Evolutionary conservation across 1,140 invertebrate species (phyloP), one percentile per base, ranked within the genome.

Genomic region (Pseudoatta argentina): DNA sequence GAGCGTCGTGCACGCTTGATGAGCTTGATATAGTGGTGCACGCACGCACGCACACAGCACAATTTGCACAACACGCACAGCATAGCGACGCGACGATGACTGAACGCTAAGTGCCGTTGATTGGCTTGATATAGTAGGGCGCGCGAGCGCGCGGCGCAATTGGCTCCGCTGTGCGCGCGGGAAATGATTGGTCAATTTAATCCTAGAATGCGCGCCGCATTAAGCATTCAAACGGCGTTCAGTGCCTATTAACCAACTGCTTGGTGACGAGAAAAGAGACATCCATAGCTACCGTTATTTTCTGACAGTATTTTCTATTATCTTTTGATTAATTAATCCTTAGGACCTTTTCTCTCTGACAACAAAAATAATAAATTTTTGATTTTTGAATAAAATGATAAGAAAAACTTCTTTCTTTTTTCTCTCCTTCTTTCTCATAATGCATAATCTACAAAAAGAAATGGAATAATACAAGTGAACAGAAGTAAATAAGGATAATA

Each of bases 151-250:
- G 88, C 89, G 55, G 79, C 92, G 93, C 94, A 95, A 95, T 95
- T 95, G 94, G 94, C 91, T 91, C 91, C 93, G 92, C 92, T 59
- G 39, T 83, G 69, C 44, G 79, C 91, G 93, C 92, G 94, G 93
- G 93, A 95, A 95, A 95, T 95, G 94, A 95, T 95, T 95, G 95
- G 95, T 93, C 94, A 95, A 95, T 95, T 95, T 95, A 95, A 95
- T 93, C 94, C 93, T 95, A 94, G 94, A 94, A 93, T 81, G 88
- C 89, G 89, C 91, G 92, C 91, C 91, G 92, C 94, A 95, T 95
- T 95, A 95, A 95, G 93, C 94, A 95, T 95, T 95, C 95, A 94
- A 93, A 82, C 92, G 91, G 91, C 94, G 94, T 95, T 94, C 93
- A 94, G 88, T 94, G 89, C 92, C 94, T 95, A 95, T 95, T 95